phyloP scores from a whole-genome alignment of 1,140 invertebrate species.

The Bombus breviceps region DNA sequence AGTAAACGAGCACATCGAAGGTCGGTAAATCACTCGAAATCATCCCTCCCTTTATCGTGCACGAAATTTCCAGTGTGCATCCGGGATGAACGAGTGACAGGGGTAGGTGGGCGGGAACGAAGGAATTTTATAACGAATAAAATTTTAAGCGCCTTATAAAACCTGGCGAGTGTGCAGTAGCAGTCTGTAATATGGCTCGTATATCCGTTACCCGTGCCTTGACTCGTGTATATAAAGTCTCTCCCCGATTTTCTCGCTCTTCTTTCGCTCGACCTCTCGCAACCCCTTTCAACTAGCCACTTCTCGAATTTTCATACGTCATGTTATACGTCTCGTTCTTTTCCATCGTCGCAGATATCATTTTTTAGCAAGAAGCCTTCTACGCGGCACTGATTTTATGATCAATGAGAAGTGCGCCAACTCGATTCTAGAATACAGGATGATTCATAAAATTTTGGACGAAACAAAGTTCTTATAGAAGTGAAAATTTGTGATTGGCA shows the following conservation, averaged over 20 bases:
- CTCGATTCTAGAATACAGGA: neutral
- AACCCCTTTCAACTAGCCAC: neutral
- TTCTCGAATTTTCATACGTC: conserved; percentile 36
- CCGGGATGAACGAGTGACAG: conserved; percentile 16
- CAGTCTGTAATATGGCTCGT: conserved; percentile 75
- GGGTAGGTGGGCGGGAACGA: conserved; percentile 40
- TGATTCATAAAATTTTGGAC: neutral
- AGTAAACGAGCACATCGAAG: neutral
- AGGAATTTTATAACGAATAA: conserved; percentile 76
- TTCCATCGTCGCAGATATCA: neutral
- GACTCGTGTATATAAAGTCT: conserved; percentile 67
- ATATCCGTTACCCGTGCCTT: conserved; percentile 69
- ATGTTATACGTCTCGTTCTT: neutral
- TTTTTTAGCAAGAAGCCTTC: too few species aligned
- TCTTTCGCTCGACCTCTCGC: neutral
- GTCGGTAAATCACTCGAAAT: conserved; percentile 5
- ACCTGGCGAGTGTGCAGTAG: conserved; percentile 74
- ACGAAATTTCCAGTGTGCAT: conserved; percentile 51
- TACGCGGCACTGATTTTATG: neutral
- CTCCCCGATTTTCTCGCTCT: conserved; percentile 16
- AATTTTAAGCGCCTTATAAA: conserved; percentile 78
- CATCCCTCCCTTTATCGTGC: neutral
- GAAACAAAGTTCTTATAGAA: neutral
- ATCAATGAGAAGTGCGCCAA: neutral
- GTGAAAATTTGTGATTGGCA: neutral